Base-by-base conservation (phyloP, 2,888 invertebrate species). In the Atherix ibis region DNA sequence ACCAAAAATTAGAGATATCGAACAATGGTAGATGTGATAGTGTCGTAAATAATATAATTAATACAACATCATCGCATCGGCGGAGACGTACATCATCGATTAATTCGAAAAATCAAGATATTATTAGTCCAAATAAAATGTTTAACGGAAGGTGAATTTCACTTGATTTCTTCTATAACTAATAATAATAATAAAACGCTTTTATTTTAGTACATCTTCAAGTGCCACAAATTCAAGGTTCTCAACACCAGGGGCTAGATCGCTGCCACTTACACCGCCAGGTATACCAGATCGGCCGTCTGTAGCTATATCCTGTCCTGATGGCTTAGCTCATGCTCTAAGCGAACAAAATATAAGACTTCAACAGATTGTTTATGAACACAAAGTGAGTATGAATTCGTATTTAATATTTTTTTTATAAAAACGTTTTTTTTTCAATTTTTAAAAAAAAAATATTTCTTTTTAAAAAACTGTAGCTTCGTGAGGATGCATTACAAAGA, bases 311-410 rank as follows among this genome's bases (percentile, higher is more conserved):
- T 52, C 57, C 40, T 61, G 59, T 43, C 58, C 57, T 16, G 61
- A 61, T 49, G 61, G 61, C 32, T 44, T 61, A 39, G 56, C 57
- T 18, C 61, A 60, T 46, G 58, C 60, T 33, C 44, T 61, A 37
- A 61, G 58, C 44, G 61, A 61, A 48, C 56, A 60, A 49, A 61
- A 61, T 42, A 53, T 61, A 51, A 64, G 88, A 43, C 68, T 91
- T 49, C 76, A 78, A 53, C 81, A 85, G 60, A 79, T 91, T 50
- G 76, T 84, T 47, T 68, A 76, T 37, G 78, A 82, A 44, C 77
- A 83, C 54, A 77, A 75, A 71, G 85, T 83, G 51, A 49, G 48
- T 46, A 31, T 10, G 4, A 12, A 33, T 14, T 17, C 5, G 9
- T 16, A 10, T 19, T 10, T 16, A 19, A n/a, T 24, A 15, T 27